Evolutionary conservation across 35 echinoderm and acorn worm species (phyloP).

Genomic region (Heliocidaris erythrogramma): DNA sequence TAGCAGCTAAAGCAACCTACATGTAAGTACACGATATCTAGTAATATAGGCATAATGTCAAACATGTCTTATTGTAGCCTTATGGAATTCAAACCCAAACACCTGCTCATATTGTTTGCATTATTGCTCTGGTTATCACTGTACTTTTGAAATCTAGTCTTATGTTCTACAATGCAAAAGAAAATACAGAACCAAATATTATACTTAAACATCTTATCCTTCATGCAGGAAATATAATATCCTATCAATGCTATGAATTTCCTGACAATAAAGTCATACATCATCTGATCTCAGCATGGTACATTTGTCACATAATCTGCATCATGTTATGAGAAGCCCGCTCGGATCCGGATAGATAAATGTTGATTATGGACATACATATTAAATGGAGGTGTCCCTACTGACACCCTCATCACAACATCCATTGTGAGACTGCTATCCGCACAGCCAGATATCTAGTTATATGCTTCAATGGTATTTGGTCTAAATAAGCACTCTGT

Average conservation of each 20-base stretch:
- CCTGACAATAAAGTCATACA: constrained; percentile 11
- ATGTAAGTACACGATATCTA: neutral
- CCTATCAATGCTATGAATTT: neutral
- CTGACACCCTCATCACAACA: neutral
- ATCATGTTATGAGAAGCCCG: neutral
- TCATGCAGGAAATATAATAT: neutral
- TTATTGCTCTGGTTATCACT: neutral
- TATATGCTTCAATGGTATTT: constrained; percentile 18
- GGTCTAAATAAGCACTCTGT: neutral
- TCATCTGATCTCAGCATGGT: neutral
- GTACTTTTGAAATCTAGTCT: neutral
- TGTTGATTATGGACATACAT: constrained; percentile 12
- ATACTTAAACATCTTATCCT: neutral
- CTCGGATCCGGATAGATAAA: neutral
- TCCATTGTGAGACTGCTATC: neutral
- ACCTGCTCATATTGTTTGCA: neutral
- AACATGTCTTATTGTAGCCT: neutral
- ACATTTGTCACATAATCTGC: neutral
- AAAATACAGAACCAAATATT: neutral
- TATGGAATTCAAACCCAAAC: neutral
- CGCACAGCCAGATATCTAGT: neutral
- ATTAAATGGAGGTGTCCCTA: neutral
- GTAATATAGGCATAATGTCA: neutral
- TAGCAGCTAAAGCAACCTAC: neutral
- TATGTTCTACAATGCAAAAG: neutral